phyloP scores from a whole-genome alignment of 2,888 invertebrate genomes.

The Choristoneura rosaceana region DNA sequence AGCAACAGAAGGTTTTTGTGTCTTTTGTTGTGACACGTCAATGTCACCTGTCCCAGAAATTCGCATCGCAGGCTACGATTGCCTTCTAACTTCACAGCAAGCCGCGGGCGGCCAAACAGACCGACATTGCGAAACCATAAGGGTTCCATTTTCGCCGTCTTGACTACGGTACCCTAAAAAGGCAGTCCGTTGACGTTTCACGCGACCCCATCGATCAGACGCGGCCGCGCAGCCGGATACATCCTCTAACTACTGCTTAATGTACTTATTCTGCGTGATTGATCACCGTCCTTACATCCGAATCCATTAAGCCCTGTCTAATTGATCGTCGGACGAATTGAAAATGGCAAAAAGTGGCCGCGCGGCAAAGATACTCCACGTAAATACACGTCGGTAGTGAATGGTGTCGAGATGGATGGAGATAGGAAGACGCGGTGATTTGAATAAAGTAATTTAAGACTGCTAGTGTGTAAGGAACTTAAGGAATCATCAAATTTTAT shows the following conservation, averaged over 20 bases:
- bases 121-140: too few species aligned
- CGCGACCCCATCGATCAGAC: slow-evolving; percentile 67
- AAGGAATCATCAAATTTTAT: too few species aligned
- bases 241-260: slow-evolving; percentile 73
- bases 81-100: too few species aligned
- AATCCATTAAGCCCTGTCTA: slow-evolving; percentile 82
- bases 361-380: slow-evolving; percentile 35
- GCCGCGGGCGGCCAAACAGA: too few species aligned
- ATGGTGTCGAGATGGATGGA: slow-evolving; percentile 11
- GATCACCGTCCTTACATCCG: slow-evolving; percentile 75
- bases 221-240: slow-evolving; percentile 55
- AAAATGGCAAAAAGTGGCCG: slow-evolving; percentile 74
- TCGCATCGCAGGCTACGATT: too few species aligned
- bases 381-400: slow-evolving; percentile 36
- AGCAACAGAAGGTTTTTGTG: too few species aligned
- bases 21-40: too few species aligned
- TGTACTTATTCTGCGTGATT: slow-evolving; percentile 77
- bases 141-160: not conserved
- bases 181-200: slow-evolving; percentile 44
- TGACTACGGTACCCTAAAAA: slow-evolving; percentile 33
- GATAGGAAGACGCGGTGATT: slow-evolving; percentile 1
- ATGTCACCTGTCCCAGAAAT: too few species aligned
- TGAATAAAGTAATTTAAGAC: slow-evolving; percentile 22
- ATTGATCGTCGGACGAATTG: slow-evolving; percentile 78
- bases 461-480: too few species aligned